Evolutionary conservation across 1,140 invertebrate species (phyloP).

Genomic region (Phortica variegata): DNA sequence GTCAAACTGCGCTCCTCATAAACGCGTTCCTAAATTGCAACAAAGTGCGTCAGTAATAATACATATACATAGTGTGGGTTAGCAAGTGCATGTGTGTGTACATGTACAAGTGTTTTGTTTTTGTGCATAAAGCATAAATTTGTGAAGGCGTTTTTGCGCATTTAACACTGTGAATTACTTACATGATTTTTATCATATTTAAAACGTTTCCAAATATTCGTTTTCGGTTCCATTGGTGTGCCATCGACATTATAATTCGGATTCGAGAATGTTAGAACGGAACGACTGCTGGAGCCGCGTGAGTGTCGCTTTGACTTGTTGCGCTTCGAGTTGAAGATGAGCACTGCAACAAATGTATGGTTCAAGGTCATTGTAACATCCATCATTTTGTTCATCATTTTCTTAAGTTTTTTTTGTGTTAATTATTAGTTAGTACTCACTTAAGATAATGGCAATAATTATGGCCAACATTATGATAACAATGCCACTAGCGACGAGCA

Average conservation of each 20-base stretch:
- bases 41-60: no score
- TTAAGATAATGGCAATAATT: conserved; percentile 47
- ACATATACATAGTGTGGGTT: no score
- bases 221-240: conserved; percentile 61
- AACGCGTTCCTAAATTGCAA: conserved; percentile 49
- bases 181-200: conserved; percentile 72
- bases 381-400: background rate
- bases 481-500: conserved; percentile 41
- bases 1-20: conserved; percentile 54
- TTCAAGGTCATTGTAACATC: background rate
- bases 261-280: conserved; percentile 74
- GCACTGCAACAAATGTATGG: conserved; percentile 46
- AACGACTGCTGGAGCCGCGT: conserved; percentile 63
- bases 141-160: no score
- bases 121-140: no score
- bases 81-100: no score
- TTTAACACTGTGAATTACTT: conserved; percentile 21
- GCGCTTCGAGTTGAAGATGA: conserved; percentile 61
- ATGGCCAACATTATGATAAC: conserved; percentile 48
- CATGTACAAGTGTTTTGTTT: no score
- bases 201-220: conserved; percentile 69
- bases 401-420: background rate
- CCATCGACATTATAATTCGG: conserved; percentile 67
- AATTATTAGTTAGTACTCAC: conserved; percentile 24
- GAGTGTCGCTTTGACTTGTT: conserved; percentile 64